These are phyloP conservation scores for Eulemur mongoz DNA, from an alignment of 2,797 vertebrate genomes.

Conservation along the genomic window DNA sequence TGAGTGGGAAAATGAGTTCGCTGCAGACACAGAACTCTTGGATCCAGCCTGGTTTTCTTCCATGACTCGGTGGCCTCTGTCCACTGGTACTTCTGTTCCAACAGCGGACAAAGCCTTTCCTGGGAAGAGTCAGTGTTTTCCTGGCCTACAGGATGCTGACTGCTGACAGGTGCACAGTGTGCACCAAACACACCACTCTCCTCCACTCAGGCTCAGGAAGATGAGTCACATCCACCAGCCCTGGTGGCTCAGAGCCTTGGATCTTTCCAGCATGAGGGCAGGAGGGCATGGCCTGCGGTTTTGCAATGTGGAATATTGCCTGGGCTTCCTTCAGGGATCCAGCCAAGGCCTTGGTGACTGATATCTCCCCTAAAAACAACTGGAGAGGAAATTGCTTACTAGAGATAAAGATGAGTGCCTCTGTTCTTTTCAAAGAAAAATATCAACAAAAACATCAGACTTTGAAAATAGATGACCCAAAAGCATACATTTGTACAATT, in stretches of 20 bases:
- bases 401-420: slow-evolving; percentile 67
- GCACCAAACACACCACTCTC: background rate
- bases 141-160: slow-evolving; percentile 73
- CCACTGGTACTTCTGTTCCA: slow-evolving; percentile 39
- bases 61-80: slow-evolving; percentile 58
- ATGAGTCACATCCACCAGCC: slow-evolving; percentile 73
- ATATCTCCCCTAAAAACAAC: slow-evolving; percentile 53
- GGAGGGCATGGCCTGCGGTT: background rate
- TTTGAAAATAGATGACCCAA: background rate
- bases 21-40: background rate
- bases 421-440: slow-evolving; percentile 61
- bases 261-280: slow-evolving; percentile 24
- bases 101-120: slow-evolving; percentile 68
- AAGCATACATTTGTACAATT: background rate
- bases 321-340: slow-evolving; percentile 7
- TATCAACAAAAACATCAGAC: background rate
- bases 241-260: background rate
- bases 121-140: slow-evolving; percentile 65
- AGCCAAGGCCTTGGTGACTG: slow-evolving; percentile 36
- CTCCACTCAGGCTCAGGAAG: slow-evolving; percentile 62
- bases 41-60: slow-evolving; percentile 60
- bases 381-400: slow-evolving; percentile 65
- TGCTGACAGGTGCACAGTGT: slow-evolving; percentile 59
- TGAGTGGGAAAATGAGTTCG: background rate
- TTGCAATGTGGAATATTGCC: background rate